These are phyloP conservation scores for Astyanax mexicanus DNA, from an alignment of 2,797 vertebrate species.

Conservation along the genomic window DNA sequence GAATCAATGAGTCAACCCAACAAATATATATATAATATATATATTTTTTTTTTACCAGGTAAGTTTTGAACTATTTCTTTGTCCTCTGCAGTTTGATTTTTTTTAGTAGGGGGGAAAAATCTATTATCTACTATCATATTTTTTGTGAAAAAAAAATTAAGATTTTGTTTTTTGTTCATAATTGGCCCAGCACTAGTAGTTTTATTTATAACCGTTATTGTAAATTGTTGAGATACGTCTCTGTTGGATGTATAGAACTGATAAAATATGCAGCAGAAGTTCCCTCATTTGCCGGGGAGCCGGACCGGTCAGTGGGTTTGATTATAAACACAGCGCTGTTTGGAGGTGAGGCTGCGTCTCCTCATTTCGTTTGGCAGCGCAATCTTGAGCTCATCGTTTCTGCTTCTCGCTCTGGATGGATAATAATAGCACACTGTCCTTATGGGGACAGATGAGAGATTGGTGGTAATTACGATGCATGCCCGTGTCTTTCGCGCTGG, in stretches of 20 bases:
- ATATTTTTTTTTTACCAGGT: too few relatives aligned
- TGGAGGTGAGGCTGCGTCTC: conserved; percentile 70
- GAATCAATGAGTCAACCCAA: too few relatives aligned
- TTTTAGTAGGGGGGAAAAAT: too few relatives aligned
- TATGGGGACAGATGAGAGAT: conserved; percentile 43
- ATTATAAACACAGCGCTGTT: conserved; percentile 69
- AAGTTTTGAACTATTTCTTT: too few relatives aligned
- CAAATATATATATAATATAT: too few relatives aligned
- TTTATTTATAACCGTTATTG: too few relatives aligned
- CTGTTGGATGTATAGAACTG: conserved; percentile 73
- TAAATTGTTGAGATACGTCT: conserved; percentile 61
- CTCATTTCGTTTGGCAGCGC: conserved; percentile 76
- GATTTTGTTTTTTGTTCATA: too few relatives aligned
- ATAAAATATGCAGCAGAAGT: conserved; percentile 74
- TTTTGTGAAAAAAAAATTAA: too few relatives aligned
- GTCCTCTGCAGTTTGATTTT: too few relatives aligned
- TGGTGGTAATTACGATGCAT: conserved; percentile 51
- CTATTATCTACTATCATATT: too few relatives aligned
- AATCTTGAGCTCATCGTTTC: conserved; percentile 72
- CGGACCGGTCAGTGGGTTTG: conserved; percentile 73
- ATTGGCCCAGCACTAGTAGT: too few relatives aligned
- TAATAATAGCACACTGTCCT: conserved; percentile 57
- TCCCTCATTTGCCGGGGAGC: conserved; percentile 75
- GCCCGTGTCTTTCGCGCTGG: background rate
- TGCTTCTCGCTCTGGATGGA: conserved; percentile 59